Percentiles rank a stretch among this genome's conserved stretches.
These are phyloP conservation scores for Trematomus bernacchii DNA, from an alignment of 2,797 vertebrate species.

Conservation along the genomic window DNA sequence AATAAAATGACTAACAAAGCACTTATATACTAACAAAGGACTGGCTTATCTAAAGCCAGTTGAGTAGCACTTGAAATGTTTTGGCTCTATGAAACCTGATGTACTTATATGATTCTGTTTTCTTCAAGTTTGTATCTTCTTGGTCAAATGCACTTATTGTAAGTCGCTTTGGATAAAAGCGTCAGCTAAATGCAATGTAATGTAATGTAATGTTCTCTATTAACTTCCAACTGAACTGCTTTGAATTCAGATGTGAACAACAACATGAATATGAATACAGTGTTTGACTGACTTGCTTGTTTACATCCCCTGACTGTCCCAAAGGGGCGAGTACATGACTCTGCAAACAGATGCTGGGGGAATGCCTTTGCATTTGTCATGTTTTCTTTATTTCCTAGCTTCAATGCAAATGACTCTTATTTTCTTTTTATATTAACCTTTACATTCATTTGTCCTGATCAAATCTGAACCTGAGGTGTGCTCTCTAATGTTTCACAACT, in stretches of 20 bases:
- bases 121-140: too few relatives aligned
- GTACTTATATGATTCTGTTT: too few relatives aligned
- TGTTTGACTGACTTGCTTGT: slow-evolving; percentile 17
- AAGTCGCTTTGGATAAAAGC: too few relatives aligned
- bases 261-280: neutral
- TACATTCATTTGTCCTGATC: slow-evolving; percentile 20
- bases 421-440: slow-evolving; percentile 9
- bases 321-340: neutral
- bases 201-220: too few relatives aligned
- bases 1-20: too few relatives aligned
- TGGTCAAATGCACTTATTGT: too few relatives aligned
- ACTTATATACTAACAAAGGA: too few relatives aligned
- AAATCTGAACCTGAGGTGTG: slow-evolving; percentile 5
- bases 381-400: slow-evolving; percentile 5
- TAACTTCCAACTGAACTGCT: neutral
- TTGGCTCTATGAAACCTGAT: too few relatives aligned
- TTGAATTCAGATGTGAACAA: slow-evolving; percentile 12
- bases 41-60: too few relatives aligned
- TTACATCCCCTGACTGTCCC: neutral
- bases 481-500: slow-evolving; percentile 33
- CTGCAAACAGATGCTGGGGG: slow-evolving; percentile 10
- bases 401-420: slow-evolving; percentile 3
- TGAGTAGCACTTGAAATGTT: too few relatives aligned
- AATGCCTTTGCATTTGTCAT: slow-evolving; percentile 5
- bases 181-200: too few relatives aligned